phyloP scores from a whole-genome alignment of 2,113 vertebrate species.

The Mastomys coucha region DNA sequence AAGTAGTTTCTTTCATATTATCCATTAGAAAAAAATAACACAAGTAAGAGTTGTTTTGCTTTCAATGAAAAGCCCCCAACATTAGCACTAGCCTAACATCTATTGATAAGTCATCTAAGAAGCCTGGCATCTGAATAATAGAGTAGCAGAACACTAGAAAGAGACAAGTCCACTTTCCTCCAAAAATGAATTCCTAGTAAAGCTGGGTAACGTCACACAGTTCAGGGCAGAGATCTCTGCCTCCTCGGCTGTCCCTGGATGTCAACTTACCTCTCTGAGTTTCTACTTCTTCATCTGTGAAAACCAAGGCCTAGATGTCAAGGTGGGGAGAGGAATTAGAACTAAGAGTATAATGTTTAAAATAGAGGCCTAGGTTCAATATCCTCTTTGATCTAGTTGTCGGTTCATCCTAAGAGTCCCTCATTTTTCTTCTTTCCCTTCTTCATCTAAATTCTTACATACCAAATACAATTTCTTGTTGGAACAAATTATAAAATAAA shows the following conservation, averaged over 20 bases:
- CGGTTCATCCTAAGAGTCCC: background rate
- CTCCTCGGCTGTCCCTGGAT: background rate
- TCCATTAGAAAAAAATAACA: background rate
- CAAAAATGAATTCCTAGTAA: background rate
- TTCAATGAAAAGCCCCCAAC: background rate
- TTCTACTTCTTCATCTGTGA: background rate
- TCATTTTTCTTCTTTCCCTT: background rate
- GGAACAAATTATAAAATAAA: slow-evolving; percentile 14
- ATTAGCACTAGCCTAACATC: background rate
- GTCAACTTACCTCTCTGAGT: background rate
- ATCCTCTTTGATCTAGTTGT: background rate
- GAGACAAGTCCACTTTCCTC: background rate
- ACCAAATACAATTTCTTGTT: background rate
- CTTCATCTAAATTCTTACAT: background rate
- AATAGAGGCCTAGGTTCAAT: background rate
- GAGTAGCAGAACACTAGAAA: background rate
- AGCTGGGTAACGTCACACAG: background rate
- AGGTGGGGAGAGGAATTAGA: background rate
- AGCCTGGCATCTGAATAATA: background rate
- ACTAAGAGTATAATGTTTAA: background rate
- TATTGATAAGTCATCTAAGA: background rate
- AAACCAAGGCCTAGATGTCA: background rate
- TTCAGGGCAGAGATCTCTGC: background rate
- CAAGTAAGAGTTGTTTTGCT: background rate
- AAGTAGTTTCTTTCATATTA: background rate